A percentile compares a stretch with the other conserved stretches of the same genome.
These are phyloP conservation scores for Eristalis arbustorum DNA, from an alignment of 2,888 invertebrate species.

Conservation along the genomic window DNA sequence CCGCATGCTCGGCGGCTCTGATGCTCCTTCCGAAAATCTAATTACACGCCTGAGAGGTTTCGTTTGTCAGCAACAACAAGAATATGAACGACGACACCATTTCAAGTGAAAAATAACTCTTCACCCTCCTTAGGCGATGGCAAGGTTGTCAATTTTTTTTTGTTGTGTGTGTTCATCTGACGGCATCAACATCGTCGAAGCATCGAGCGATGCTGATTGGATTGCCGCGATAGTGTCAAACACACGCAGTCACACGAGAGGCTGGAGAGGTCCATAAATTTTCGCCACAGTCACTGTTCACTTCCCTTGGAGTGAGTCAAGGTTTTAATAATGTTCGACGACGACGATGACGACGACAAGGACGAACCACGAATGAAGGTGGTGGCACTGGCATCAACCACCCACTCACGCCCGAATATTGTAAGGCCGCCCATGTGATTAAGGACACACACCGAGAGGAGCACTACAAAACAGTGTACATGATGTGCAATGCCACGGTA, in stretches of 20 bases:
- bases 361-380: background rate
- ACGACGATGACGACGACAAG: background rate
- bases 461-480: background rate
- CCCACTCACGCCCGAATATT: conserved; percentile 19
- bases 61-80: conserved; percentile 6
- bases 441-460: conserved; percentile 17
- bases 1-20: background rate
- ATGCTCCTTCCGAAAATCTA: conserved; percentile 52
- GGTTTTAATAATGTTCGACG: conserved; percentile 45
- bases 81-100: background rate
- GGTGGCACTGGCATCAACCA: conserved; percentile 55
- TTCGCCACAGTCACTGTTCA: conserved; percentile 7
- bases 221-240: conserved; percentile 24
- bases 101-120: conserved; percentile 9
- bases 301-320: background rate
- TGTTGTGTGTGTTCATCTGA: conserved; percentile 35
- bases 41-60: conserved; percentile 65
- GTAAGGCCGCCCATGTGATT: conserved; percentile 54
- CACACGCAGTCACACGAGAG: conserved; percentile 17
- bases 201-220: background rate
- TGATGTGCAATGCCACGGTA: conserved; percentile 7
- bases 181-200: conserved; percentile 12
- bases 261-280: conserved; percentile 54
- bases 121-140: conserved; percentile 10
- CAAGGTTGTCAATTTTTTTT: conserved; percentile 2